Base-by-base conservation (phyloP, 2,888 invertebrate genomes). In the Steromphala cineraria region DNA sequence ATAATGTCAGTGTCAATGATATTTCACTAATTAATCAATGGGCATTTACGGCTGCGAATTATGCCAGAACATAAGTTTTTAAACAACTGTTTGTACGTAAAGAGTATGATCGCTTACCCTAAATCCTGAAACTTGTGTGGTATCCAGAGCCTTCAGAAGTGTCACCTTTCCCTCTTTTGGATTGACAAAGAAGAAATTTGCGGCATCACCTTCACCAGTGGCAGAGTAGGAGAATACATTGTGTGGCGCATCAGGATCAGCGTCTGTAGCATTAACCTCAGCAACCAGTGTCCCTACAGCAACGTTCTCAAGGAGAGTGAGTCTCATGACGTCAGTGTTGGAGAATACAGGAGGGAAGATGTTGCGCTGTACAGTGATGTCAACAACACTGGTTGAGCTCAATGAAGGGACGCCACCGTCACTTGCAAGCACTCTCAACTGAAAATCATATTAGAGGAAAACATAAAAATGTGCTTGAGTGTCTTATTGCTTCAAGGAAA, bases 121-220 rank as follows among this genome's bases (percentile, higher is more conserved):
- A 81, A 87, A 91, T 31, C 88, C 85, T 53, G 83, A 88, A 8
- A 82, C 83, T 7, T 52, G 19, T 24, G 88, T 90, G 55, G 83
- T 84, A 21, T 83, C 77, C 13, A 91, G 87, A 76, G 90, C 88
- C 36, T 82, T 77, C 13, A 88, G 82, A 1, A 91, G 86, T 7
- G 88, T 86, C 19, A 92, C 87, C 10, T 81, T 75, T 24, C 91
- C 91, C 75, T 83, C 77, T 0, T 82, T 21, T 4, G 89, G 91
- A 81, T 91, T 89, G 53, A 92, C 85, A 82, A 85, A 90, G 87
- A 92, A 91, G 82, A 88, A 90, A 36, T 81, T 83, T 0, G 84
- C 75, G 0, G 89, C 86, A 62, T 87, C 85, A 10, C 82, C 85
- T 46, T 80, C 86, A 3, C 89, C 89, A 46, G 83, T 78, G 7